Base-by-base conservation (phyloP, 2,113 vertebrate species). In the Hiodon tergisus region DNA sequence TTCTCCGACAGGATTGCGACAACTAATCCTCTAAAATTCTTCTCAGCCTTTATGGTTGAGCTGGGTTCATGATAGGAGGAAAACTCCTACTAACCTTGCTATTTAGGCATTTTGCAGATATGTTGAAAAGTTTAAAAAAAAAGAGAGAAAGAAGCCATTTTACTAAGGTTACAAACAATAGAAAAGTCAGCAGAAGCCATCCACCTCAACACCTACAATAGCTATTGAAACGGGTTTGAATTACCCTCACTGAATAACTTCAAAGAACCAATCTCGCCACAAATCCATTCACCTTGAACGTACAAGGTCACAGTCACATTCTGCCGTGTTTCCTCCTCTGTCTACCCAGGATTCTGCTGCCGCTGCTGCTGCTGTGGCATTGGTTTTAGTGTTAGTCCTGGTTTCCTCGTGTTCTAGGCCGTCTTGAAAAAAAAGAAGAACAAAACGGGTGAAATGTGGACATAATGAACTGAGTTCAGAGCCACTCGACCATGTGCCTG, bases 171-270 rank as follows among this genome's bases (percentile, higher is more conserved):
- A 47, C 31, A 47, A 10, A 66, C 31, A 46, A 66, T 7, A 8
- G 13, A 66, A 13, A 66, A 66, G 8, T 3, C 63, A 7, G 31
- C 63, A 47, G 46, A 66, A 66, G 13, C 7, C 46, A 66, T 46
- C 4, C 63, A 47, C 13, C 11, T 13, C 6, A 66, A 66, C 7
- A 10, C 63, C 11, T 47, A 16, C 63, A 66, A 66, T 11, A 66
- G 63, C 63, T 66, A 16, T 65, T 65, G 62, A 65, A 16, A 65
- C 62, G 17, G 8, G 62, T 65, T 65, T 14, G n/a, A 46, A 65
- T 65, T 46, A 46, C 31, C 31, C 31, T 31, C 31, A 31, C 31
- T 1, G 31, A 31, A 31, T 31, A 31, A 31, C 31, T 31, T 31
- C 16, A 62, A 13, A 9, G 8, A 65, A 31, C 11, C 14, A 13